Percentiles rank a stretch among this genome's conserved stretches.
These are phyloP conservation scores for Achroia grisella DNA, from an alignment of 1,140 invertebrate genomes.

Conservation along the genomic window DNA sequence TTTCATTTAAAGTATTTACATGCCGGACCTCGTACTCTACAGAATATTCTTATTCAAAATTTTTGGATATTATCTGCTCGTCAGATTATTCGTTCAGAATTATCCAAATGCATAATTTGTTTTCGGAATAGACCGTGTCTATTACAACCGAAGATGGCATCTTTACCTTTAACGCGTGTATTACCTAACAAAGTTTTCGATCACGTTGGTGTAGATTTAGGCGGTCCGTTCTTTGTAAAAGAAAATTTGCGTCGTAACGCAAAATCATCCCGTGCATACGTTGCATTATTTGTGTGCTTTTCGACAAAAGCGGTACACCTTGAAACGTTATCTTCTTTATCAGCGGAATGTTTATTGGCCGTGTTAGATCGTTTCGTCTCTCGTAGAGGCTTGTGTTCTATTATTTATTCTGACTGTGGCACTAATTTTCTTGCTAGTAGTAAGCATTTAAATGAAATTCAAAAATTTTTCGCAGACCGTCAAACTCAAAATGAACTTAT, in stretches of 20 bases:
- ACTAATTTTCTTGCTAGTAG: background rate
- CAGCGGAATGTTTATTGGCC: too few species aligned
- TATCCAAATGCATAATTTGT: background rate
- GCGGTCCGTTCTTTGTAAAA: background rate
- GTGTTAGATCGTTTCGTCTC: too few species aligned
- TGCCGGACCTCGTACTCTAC: background rate
- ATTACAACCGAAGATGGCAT: constrained; percentile 2
- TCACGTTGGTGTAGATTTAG: background rate
- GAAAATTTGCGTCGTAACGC: background rate
- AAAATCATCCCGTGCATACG: background rate
- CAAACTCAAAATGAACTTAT: background rate
- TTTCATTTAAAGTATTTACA: background rate
- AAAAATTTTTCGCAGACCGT: background rate
- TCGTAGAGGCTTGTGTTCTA: too few species aligned
- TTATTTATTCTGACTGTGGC: background rate
- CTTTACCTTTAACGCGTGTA: background rate
- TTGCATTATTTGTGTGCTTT: background rate
- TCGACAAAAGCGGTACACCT: too few species aligned
- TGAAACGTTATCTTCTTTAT: too few species aligned
- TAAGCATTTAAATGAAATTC: too few species aligned
- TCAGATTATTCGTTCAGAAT: background rate
- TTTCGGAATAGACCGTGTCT: background rate
- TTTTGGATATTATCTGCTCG: background rate
- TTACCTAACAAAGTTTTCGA: background rate
- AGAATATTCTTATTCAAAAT: background rate